phyloP scores from a whole-genome alignment of 2,888 invertebrate genomes.

The Gymnocheta viridis region DNA sequence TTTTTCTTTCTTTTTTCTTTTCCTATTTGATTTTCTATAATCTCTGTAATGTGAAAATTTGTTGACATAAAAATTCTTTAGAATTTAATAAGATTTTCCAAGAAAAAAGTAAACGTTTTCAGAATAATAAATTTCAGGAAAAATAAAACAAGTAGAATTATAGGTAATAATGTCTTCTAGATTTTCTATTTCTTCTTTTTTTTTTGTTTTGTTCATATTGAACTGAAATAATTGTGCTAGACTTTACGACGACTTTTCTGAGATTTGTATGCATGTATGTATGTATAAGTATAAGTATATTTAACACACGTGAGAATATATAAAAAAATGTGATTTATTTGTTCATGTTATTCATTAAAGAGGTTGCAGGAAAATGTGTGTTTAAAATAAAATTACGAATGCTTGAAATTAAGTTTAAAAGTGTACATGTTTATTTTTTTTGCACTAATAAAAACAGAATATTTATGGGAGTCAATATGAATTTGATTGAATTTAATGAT shows the following conservation, averaged over 20 bases:
- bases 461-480: neutral
- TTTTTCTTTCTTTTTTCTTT: neutral
- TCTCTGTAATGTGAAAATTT: slow-evolving; percentile 50
- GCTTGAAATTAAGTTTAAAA: slow-evolving; percentile 7
- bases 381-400: slow-evolving; percentile 11
- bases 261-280: slow-evolving; percentile 9
- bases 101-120: slow-evolving; percentile 45
- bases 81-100: slow-evolving; percentile 52
- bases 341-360: slow-evolving; percentile 19
- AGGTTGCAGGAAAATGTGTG: slow-evolving; percentile 23
- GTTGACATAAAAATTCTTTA: slow-evolving; percentile 52
- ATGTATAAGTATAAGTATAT: too few relatives aligned
- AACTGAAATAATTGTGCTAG: slow-evolving; percentile 47
- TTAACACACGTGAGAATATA: slow-evolving; percentile 34
- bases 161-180: slow-evolving; percentile 35
- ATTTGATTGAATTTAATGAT: neutral
- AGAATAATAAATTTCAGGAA: slow-evolving; percentile 41
- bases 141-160: slow-evolving; percentile 12
- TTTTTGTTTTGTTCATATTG: neutral
- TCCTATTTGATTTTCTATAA: slow-evolving; percentile 25
- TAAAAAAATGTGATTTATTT: slow-evolving; percentile 39
- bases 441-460: neutral
- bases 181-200: neutral
- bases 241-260: slow-evolving; percentile 33
- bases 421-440: too few relatives aligned